Base-by-base conservation (phyloP, 2,797 vertebrate genomes). In the Phataginus tetradactyla region DNA sequence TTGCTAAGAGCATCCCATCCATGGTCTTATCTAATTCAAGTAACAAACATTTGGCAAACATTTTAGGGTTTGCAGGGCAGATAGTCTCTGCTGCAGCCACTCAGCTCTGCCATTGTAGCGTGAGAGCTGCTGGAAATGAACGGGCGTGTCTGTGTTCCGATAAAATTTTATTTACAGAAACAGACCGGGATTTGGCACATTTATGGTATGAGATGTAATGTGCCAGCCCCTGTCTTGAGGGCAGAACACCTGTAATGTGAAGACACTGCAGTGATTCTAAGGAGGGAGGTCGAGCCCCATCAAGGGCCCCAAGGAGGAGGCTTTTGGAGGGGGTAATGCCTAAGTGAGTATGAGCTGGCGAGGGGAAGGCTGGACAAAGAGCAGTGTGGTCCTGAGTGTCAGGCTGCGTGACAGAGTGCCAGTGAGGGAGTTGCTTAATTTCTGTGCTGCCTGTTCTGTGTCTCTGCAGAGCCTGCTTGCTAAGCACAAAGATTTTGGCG, bases 401-500 rank as follows among this genome's bases (percentile, higher is more conserved):
- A 1, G 69, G 7, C 5, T 49, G 53, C 2, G 2, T 21, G 6
- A 8, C 29, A 4, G 39, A 5, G 53, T 0, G 39, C 17, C 20
- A 0, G 0, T 5, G 51, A 37, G 32, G 69, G n/a, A 7, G 25
- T 8, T 20, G 17, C 17, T 7, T 57, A 2, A 34, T 12, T 1
- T n/a, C 25, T 0, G 1, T 10, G 49, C 37, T 34, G 4, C 71
- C 74, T 1, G 1, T 90, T 80, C 66, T 93, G 91, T 97, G 34
- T 97, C 80, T 49, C 2, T 10, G 39, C 95, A 99, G 99, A 99
- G 98, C 91, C 98, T 99, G 89, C 98, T 99, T 7, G 98, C 98
- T 0, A 99, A 99, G 92, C 99, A 99, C 93, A 98, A 99, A 96
- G 99, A 99, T 95, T 99, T 99, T 59, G 98, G 98, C 23, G 98